Base-by-base conservation (phyloP, 1,140 invertebrate genomes). In the Zaprionus davidi region DNA sequence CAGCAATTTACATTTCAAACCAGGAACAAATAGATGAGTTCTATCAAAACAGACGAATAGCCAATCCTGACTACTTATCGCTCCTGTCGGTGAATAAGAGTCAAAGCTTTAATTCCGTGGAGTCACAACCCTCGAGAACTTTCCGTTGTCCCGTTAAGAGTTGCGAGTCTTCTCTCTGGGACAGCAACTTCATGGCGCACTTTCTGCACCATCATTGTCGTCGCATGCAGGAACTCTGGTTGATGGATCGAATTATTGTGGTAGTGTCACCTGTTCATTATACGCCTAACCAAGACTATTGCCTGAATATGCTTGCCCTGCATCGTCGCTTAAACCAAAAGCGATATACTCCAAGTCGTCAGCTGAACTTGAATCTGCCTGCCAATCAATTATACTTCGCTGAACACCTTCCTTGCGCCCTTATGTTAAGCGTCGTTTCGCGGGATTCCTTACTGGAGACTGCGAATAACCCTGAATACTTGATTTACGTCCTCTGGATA, bases 391-490 rank as follows among this genome's bases (percentile, higher is more conserved):
- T 51, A 11, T 22, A 51, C n/a, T 51, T 51, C 13, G 11, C 46
- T 1, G 20, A 51, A 5, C 46, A 51, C 12, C 12, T 51, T 11
- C 20, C 46, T 4, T 51, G 46, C 5, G 46, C 46, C 13, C 46
- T 51, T 4, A 51, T 51, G 46, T 7, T 51, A 7, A 51, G 46
- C 20, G 11, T 51, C 11, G 20, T 24, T 2, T 24, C 20, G 3
- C 46, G 20, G 20, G 6, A 51, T 24, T 13, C 7, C 24, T 51
- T 51, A 51, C 4, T 51, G 22, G 20, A 13, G 4, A 2, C 1
- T 5, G 0, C 20, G 0, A n/a, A 13, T 0, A 12, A 51, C 1
- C 20, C 20, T 5, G 1, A 12, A 0, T 2, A 24, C 46, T 51
- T 13, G 20, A 12, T 51, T 5, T 51, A 51, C 12, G 7, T 51